These are phyloP conservation scores for Archaeoteleia sp. DNA, from an alignment of 2,888 invertebrate genomes.

Conservation along the genomic window DNA sequence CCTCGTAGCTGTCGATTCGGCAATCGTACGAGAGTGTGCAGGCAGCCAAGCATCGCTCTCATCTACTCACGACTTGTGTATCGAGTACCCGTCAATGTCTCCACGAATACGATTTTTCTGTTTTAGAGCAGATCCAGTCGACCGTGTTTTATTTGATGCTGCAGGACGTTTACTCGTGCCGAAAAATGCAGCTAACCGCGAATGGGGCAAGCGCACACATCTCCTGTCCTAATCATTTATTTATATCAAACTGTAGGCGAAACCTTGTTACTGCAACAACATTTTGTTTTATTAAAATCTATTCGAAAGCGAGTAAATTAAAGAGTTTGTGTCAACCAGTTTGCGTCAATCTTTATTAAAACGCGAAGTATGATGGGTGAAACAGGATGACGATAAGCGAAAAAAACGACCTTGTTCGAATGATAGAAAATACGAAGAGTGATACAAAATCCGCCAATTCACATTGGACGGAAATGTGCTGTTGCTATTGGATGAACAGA, in stretches of 20 bases:
- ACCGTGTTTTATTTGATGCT: conserved; percentile 45
- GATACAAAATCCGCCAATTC: too few species aligned
- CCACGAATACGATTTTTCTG: conserved; percentile 62
- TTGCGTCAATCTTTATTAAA: too few species aligned
- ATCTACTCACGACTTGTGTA: conserved; percentile 60
- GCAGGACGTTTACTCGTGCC: conserved; percentile 25
- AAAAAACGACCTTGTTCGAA: too few species aligned
- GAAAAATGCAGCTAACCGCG: conserved; percentile 38
- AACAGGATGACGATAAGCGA: too few species aligned
- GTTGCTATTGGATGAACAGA: too few species aligned
- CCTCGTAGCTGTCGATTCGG: conserved; percentile 54
- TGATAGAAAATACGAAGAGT: too few species aligned
- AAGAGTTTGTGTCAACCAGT: conserved; percentile 16
- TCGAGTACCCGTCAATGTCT: conserved; percentile 66
- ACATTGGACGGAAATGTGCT: too few species aligned
- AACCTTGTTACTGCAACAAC: conserved; percentile 3
- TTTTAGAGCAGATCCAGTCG: conserved; percentile 55
- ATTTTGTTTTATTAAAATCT: conserved; percentile 2
- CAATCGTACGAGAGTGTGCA: conserved; percentile 25
- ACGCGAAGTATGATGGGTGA: too few species aligned
- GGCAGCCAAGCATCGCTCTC: conserved; percentile 53
- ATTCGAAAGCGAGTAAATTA: conserved; percentile 30
- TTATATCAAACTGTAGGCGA: conserved; percentile 22
- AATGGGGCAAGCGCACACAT: background rate
- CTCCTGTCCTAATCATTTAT: conserved; percentile 44